Evolutionary conservation across 1,140 invertebrate genomes (phyloP), one percentile per base, ranked within the genome.

Genomic region (Phymorhynchus buccinoides): DNA sequence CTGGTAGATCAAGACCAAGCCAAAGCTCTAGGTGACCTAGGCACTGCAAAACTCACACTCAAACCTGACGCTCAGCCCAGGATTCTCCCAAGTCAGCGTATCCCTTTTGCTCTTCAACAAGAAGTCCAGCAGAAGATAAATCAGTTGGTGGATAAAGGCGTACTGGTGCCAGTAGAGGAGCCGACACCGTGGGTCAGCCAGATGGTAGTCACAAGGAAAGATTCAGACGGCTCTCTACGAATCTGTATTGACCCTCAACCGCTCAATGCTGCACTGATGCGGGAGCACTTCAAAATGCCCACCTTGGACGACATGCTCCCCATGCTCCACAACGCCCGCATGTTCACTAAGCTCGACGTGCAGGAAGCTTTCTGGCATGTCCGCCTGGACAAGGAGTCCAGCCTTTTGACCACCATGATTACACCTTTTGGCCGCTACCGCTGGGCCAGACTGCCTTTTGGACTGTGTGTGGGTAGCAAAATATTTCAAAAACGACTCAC

Each of bases 301-400:
- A 83, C 84, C 16, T 42, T 89, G 35, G 89, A 90, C 75, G 89
- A 90, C 73, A 79, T 90, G 9, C 52, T 91, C 22, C 88, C 84
- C 18, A 80, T 85, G 83, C 56, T 91, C 7, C 14, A 62, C 30
- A 68, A 85, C 2, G 88, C 88, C 1, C 86, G 87, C 44, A 66
- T 91, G 7, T 89, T 91, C 82, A 86, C 73, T 30, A 88, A 88
- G 81, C 41, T 89, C 27, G 87, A 91, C 48, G 77, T 87, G 9
- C 84, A 85, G 66, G 81, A 88, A 32, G 90, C 66, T n/a, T 91
- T 84, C 77, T 88, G 84, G 62, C 87, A 88, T 37, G 71, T 95
- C 86, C n/a, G 42, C 44, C 80, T 90, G n/a, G 88, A 91, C 79
- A 78, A 90, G 30, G 48, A 75, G 22, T 90, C 87, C 37, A 87